Base-by-base conservation (phyloP, 2,113 vertebrate genomes). In the Podarcis muralis region DNA sequence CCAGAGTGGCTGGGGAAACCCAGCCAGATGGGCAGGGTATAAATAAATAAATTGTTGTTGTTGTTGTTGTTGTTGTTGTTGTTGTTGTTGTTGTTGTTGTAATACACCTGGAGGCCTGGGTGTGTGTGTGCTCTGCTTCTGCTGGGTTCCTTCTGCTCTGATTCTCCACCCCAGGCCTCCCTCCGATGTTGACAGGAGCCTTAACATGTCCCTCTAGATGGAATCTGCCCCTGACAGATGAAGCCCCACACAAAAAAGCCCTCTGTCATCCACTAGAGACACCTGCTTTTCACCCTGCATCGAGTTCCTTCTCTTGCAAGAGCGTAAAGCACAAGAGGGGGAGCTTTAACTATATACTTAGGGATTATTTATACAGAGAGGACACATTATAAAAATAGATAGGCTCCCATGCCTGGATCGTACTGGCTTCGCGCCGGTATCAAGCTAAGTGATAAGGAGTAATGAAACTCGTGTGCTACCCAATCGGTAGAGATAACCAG, bases 351-450 rank as follows among this genome's bases (percentile, higher is more conserved):
- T 87, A 79, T 79, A 72, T 8, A 72, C 86, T 66, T 81, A 86
- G 48, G 86, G 68, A 65, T 88, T 93, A 91, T 32, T 48, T 71
- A 72, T 32, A 53, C 0, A 68, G 76, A 78, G 76, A 78, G 43
- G 20, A 18, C 90, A 83, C 0, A 1, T 53, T 77, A 76, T 89
- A 91, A 92, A 93, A 93, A 89, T 66, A 93, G 90, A 89, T 86
- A 87, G 77, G 84, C 2, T 91, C 53, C 90, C 72, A 62, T 71
- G 89, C 84, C 68, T 76, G 83, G 92, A 78, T 72, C 88, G 40
- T 86, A 91, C 74, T 74, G 86, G 84, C 53, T 91, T 80, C 89
- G 68, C 57, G 85, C 18, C 92, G 15, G 37, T 89, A 85, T 92
- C 88, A 77, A 83, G 84, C 77, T 86, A 37, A 93, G 87, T 72